Base-by-base conservation (phyloP, 2,113 vertebrate genomes). In the Diglossa brunneiventris region DNA sequence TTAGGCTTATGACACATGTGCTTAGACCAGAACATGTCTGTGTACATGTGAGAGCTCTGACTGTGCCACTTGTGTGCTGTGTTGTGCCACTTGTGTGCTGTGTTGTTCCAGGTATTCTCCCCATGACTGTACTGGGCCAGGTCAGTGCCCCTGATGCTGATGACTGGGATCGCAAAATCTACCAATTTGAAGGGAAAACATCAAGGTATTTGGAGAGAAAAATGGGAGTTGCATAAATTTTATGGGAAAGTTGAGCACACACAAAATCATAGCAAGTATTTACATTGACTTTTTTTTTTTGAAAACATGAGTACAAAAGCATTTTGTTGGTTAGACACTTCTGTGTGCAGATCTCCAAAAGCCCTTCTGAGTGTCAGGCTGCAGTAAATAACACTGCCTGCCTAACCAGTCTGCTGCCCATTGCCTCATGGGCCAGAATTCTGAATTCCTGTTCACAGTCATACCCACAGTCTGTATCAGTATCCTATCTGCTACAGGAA, bases 121-220 rank as follows among this genome's bases (percentile, higher is more conserved):
- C 98, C 50, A 97, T 83, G 0, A 98, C 98, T 14, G 84, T 95
- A 17, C 97, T 99, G 69, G 99, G 99, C 85, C 97, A 97, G 87
- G 97, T 99, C 91, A 97, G 70, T 87, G 98, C 98, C 24, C 99
- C 98, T 52, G 99, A 99, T 94, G 98, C 97, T 33, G 99, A 99
- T 78, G 99, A 99, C 67, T 99, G 98, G 98, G 98, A 98, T 80
- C 96, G 86, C 95, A 99, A 99, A 97, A 97, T 97, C 87, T 99
- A 98, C 97, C 97, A 97, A 44, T 98, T 98, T 92, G 98, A 99
- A 97, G 98, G 98, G 67, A 98, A 98, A 95, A 85, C 97, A 10
- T 95, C 97, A 94, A 99, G 98, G 98, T 99, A 98, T 79, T 92
- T 84, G 33, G 37, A 89, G 35, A 69, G 33, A 78, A 86, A 93